These are phyloP conservation scores for Hymenochirus boettgeri DNA, from an alignment of 2,113 vertebrate species.

Conservation along the genomic window DNA sequence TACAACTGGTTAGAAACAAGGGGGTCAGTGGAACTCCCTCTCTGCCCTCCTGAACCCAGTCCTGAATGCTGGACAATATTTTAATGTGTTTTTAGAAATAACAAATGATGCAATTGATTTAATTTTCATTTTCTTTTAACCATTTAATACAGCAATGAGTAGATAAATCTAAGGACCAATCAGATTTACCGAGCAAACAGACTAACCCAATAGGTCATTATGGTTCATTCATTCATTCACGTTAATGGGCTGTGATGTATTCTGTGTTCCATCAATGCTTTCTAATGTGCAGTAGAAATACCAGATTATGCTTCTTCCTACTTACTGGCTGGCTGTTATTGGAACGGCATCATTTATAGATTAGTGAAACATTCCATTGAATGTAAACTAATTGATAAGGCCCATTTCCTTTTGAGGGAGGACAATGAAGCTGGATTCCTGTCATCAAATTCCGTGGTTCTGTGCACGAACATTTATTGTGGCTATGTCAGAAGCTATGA, in stretches of 20 bases:
- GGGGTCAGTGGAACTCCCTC: no score
- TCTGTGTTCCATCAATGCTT: background rate
- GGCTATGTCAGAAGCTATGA: background rate
- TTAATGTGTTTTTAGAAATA: no score
- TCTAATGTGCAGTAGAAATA: background rate
- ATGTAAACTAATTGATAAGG: constrained; percentile 29
- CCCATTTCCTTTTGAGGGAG: constrained; percentile 38
- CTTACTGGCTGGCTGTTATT: constrained; percentile 10
- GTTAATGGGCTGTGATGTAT: constrained; percentile 1
- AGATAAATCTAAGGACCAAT: no score
- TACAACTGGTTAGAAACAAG: no score
- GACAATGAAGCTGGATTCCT: constrained; percentile 23
- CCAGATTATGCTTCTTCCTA: background rate
- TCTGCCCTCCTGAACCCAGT: no score
- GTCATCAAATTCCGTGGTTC: constrained; percentile 7
- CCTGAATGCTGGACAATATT: no score
- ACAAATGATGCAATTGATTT: no score
- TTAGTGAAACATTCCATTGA: constrained; percentile 23
- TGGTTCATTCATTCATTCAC: background rate
- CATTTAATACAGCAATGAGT: no score
- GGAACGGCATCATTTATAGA: constrained; percentile 32
- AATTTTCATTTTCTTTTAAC: no score
- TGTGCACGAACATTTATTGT: background rate
- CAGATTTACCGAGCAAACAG: no score
- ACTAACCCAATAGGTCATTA: no score